Conservation (phyloP, 1,140 invertebrate species). For the Xylocopa sonorina region DNA sequence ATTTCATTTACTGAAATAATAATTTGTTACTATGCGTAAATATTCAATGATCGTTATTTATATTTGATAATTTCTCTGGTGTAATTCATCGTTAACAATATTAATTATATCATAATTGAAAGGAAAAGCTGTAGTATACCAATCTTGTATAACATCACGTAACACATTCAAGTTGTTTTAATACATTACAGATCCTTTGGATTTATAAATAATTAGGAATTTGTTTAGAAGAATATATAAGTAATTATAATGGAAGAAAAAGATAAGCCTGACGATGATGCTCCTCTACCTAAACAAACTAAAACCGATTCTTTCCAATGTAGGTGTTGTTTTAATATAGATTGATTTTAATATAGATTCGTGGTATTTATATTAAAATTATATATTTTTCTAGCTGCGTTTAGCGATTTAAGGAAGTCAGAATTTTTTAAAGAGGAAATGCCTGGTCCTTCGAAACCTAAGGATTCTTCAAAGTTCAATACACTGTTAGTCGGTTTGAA, state of each 20-base stretch:
- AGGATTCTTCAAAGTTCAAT: conserved; percentile 68
- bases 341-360: not conserved
- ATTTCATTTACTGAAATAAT: not conserved
- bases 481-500: conserved; percentile 85
- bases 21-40: too few relatives aligned
- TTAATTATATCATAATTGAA: too few relatives aligned
- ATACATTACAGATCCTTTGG: not conserved
- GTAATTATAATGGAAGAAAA: conserved; percentile 21
- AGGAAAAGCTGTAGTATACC: too few relatives aligned
- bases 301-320: conserved; percentile 52
- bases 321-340: conserved; percentile 18
- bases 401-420: conserved; percentile 71
- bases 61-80: not conserved
- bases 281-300: conserved; percentile 60
- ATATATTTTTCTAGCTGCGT: conserved; percentile 62
- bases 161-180: not conserved
- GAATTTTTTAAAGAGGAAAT: conserved; percentile 72
- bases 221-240: not conserved
- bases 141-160: not conserved
- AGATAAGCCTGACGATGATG: conserved; percentile 36
- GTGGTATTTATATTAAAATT: conserved; percentile 6
- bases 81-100: too few relatives aligned
- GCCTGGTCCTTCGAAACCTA: conserved; percentile 51
- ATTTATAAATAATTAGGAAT: not conserved
- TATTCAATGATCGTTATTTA: not conserved